Evolutionary conservation across 92 coral and sea anemone genomes (phyloP), one percentile per base, ranked within the genome.

Genomic region (Galaxea fascicularis): DNA sequence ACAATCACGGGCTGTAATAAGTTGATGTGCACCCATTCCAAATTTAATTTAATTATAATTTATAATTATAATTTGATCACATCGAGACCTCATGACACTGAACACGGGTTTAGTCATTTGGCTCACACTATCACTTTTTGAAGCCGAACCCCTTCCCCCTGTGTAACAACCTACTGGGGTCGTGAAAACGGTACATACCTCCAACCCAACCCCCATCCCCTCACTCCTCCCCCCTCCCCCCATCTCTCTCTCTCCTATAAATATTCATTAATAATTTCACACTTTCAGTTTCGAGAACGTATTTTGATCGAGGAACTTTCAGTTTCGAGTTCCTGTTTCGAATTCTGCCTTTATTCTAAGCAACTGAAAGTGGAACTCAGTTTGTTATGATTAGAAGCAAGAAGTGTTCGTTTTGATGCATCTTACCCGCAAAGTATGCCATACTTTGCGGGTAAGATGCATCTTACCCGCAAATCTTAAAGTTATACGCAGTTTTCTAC

Each of bases 251-350:
- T 29, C 63, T n/a, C 18, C 35, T 29, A 59, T 21, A 1, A 16
- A 46, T 44, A n/a, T 30, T 2, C 8, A 6, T 44, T 28, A 11
- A 18, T 41, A 46, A 46, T 41, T 41, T 11, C 74, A 6, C 8
- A 10, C 44, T 65, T 11, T 65, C 41, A 65, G n/a, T 65, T 65
- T 27, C 28, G n/a, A 22, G n/a, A 8, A 20, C 30, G 1, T 60
- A 22, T 24, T 25, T 8, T 60, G 66, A 1, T 65, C 70, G 25
- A 2, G 10, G 66, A 0, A n/a, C 10, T 67, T 67, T 67, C 73
- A 67, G 3, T 67, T 67, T 67, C 73, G 49, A 67, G 39, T 9
- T 67, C 73, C 73, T 49, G 73, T 67, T 67, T 67, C 73, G 39
- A 29, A 12, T 29, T 65, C 41, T 24, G 73, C 8, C 20, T 35